Conservation (phyloP, 2,888 invertebrate genomes). For the Automeris io region DNA sequence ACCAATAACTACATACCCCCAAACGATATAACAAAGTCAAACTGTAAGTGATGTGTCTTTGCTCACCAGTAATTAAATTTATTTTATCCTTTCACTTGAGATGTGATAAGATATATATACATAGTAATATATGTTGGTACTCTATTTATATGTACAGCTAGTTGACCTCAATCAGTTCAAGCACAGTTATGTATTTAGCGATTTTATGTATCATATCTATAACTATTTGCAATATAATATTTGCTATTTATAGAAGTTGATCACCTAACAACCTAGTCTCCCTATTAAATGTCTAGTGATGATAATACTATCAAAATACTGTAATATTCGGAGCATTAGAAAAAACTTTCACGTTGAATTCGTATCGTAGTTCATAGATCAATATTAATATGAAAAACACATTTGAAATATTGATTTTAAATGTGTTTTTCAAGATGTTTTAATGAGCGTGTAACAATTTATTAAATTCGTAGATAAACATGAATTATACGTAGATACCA, state of each 20-base stretch:
- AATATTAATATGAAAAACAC: no score
- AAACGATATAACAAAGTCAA: no score
- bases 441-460: no score
- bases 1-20: no score
- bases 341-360: no score
- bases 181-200: background rate
- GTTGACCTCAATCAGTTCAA: slow-evolving; percentile 3
- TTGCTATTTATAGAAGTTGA: slow-evolving; percentile 22
- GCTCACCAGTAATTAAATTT: no score
- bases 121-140: background rate
- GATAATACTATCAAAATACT: slow-evolving; percentile 4
- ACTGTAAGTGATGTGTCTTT: no score
- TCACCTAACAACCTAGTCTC: slow-evolving; percentile 22
- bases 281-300: slow-evolving; percentile 22
- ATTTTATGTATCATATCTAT: slow-evolving; percentile 11
- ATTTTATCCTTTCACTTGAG: background rate
- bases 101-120: background rate
- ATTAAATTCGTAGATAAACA: no score
- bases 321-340: background rate
- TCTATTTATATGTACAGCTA: background rate
- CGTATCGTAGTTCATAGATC: no score
- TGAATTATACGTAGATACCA: no score
- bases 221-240: slow-evolving; percentile 9
- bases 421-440: no score
- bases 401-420: no score